Evolutionary conservation across 64 coral and sea anemone species (phyloP).

Genomic region (Montipora sp.): DNA sequence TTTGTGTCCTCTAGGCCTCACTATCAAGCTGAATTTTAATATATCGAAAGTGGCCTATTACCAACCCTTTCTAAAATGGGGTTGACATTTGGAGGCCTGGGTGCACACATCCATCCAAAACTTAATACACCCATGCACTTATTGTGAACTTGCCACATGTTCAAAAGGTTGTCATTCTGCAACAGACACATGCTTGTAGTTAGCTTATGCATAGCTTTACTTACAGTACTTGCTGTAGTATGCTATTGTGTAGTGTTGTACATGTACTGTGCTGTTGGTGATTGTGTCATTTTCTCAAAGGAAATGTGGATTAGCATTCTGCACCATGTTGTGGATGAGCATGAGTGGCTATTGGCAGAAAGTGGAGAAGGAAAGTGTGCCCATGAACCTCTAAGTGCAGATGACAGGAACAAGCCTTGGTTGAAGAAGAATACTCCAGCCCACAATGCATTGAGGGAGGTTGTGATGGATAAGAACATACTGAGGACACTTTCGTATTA

Average conservation of each 20-base stretch:
- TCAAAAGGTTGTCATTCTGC: too few species aligned
- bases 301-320: constrained; percentile 20
- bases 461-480: constrained; percentile 19
- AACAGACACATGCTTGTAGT: too few species aligned
- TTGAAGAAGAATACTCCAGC: constrained; percentile 22
- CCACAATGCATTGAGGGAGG: constrained; percentile 23
- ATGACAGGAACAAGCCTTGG: constrained; percentile 30
- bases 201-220: not conserved
- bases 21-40: too few species aligned
- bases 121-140: too few species aligned
- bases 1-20: too few species aligned
- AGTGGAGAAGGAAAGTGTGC: constrained; percentile 25
- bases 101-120: too few species aligned
- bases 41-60: too few species aligned
- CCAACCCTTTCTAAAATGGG: too few species aligned
- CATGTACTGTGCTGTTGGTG: not conserved
- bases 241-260: not conserved
- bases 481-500: constrained; percentile 16
- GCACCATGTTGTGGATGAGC: constrained; percentile 33
- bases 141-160: too few species aligned
- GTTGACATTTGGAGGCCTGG: too few species aligned
- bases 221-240: not conserved
- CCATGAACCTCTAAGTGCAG: constrained; percentile 47
- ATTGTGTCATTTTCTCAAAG: not conserved
- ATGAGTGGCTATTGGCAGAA: constrained; percentile 26